Conservation (phyloP, 2,797 vertebrate genomes). For the Darevskia nairensis region DNA sequence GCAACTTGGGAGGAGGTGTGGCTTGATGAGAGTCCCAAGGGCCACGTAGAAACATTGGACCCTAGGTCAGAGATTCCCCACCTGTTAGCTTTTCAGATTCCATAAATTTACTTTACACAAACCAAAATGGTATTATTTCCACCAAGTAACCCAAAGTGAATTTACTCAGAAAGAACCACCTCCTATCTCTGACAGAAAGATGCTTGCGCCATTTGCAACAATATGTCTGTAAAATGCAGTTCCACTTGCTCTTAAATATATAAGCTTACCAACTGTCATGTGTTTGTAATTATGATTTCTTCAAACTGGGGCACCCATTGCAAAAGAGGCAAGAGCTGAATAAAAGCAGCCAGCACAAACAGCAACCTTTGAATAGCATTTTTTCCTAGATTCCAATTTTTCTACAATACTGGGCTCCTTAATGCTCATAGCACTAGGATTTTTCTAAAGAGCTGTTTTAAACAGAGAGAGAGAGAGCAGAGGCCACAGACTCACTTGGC, state of each 20-base stretch:
- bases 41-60: too few relatives aligned
- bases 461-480: too few relatives aligned
- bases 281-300: neutral
- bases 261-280: neutral
- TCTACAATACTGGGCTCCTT: neutral
- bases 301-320: neutral
- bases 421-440: neutral
- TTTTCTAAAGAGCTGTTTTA: too few relatives aligned
- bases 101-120: neutral
- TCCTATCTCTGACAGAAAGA: neutral
- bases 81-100: too few relatives aligned
- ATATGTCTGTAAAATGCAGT: too few relatives aligned
- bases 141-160: neutral
- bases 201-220: neutral
- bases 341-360: neutral
- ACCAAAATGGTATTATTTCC: neutral
- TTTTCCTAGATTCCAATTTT: neutral
- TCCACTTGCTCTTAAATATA: neutral
- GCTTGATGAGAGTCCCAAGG: too few relatives aligned
- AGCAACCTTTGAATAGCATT: neutral
- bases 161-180: neutral
- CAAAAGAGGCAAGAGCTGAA: neutral
- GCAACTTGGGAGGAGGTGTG: too few relatives aligned
- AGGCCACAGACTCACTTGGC: too few relatives aligned
- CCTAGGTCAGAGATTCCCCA: too few relatives aligned